Evolutionary conservation across 2,888 invertebrate genomes (phyloP), one percentile per base, ranked within the genome.

Genomic region (Drosophila trichaetosa): DNA sequence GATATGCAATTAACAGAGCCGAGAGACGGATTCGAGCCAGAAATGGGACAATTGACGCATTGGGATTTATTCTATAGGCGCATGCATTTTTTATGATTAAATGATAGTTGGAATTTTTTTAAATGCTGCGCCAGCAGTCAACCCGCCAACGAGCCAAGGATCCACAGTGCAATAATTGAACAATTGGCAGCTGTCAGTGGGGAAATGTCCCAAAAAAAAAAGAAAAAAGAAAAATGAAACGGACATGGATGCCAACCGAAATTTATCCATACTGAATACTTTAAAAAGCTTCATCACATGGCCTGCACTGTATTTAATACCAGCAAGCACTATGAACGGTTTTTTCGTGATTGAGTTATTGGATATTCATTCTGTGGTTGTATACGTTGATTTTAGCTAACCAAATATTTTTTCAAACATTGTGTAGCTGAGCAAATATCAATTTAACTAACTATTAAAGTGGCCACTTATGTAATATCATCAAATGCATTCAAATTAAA

Each of bases 11-110:
- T 85, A 85, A 85, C 84, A 67, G 79, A 56, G 79, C 73, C 74
- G 46, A 65, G 79, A 59, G 76, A 74, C 74, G 69, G 70, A 46
- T 67, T 65, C 54, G 34, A 56, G 64, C 49, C 57, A 24, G 78
- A 57, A 56, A 75, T 38, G 69, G 71, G 64, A 73, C 79, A 85
- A 87, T 85, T 87, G 87, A 87, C 85, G 85, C 85, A 85, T 76
- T 73, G 87, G 85, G 85, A 85, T 86, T 87, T 84, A 85, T 85
- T 87, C 87, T 85, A 87, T 83, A 87, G 87, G 79, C 87, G 83
- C 81, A 73, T 87, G 85, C 87, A 85, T 85, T 85, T 85, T 85
- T 85, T 85, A 85, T 85, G 87, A 87, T 87, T 83, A 85, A 85
- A 83, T 81, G 81, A 84, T 85, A 85, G 85, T 85, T 85, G 77